Conservation (phyloP, 2,888 invertebrate species). For the Cryptus armator region DNA sequence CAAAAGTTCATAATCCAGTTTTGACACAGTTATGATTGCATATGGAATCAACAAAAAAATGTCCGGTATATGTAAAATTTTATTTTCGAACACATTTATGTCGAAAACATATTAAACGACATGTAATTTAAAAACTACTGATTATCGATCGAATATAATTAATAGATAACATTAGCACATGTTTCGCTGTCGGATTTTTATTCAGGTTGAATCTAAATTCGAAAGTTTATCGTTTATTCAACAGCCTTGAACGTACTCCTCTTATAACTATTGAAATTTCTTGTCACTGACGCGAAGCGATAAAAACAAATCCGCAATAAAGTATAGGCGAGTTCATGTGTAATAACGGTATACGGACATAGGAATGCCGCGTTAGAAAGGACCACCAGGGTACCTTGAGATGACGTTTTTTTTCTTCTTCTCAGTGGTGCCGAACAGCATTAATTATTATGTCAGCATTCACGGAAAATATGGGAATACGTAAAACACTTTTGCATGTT, state of each 20-base stretch:
- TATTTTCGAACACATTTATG: too few relatives aligned
- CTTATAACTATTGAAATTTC: slow-evolving; percentile 33
- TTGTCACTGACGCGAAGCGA: slow-evolving; percentile 7
- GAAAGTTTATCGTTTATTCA: background rate
- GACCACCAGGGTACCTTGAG: slow-evolving; percentile 61
- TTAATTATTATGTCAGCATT: slow-evolving; percentile 51
- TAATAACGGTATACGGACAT: slow-evolving; percentile 38
- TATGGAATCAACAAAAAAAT: background rate
- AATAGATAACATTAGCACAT: background rate
- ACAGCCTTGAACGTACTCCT: background rate
- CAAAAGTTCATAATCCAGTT: background rate
- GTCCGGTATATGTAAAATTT: too few relatives aligned
- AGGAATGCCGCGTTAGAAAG: slow-evolving; percentile 66
- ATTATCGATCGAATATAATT: too few relatives aligned
- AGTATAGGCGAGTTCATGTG: background rate
- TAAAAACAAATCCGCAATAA: background rate
- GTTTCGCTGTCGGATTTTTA: background rate
- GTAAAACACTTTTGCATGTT: slow-evolving; percentile 37
- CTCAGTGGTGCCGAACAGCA: slow-evolving; percentile 19
- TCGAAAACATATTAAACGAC: too few relatives aligned
- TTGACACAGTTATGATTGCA: background rate
- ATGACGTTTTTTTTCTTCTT: slow-evolving; percentile 42
- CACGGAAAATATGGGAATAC: slow-evolving; percentile 20
- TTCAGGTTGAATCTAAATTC: background rate
- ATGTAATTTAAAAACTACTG: too few relatives aligned